Conservation (phyloP, 2,888 invertebrate genomes). For the Cryptus viduatorius region DNA sequence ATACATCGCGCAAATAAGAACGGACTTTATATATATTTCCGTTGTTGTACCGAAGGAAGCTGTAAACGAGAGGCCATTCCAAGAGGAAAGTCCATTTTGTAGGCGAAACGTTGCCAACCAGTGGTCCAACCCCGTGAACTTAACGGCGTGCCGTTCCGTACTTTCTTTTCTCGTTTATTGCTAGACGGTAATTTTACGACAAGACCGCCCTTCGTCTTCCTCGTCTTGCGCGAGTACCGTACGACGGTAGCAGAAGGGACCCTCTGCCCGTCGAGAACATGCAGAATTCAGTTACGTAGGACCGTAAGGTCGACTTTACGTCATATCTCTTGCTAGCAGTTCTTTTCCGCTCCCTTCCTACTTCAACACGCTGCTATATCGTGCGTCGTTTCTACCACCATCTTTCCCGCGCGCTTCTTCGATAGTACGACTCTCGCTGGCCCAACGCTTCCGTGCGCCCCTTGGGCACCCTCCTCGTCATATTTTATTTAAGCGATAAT, state of each 20-base stretch:
- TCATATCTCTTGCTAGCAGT: conserved; percentile 75
- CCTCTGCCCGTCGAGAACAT: conserved; percentile 71
- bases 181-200: conserved; percentile 76
- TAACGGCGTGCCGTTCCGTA: conserved; percentile 72
- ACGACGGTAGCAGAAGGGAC: conserved; percentile 66
- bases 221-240: conserved; percentile 56
- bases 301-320: conserved; percentile 77
- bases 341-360: conserved; percentile 28
- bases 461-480: conserved; percentile 66
- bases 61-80: conserved; percentile 31
- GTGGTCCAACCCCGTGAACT: conserved; percentile 63
- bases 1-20: not conserved
- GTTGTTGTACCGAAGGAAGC: conserved; percentile 27
- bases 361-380: not conserved
- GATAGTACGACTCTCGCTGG: conserved; percentile 16
- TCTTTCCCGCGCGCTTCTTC: conserved; percentile 22
- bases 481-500: conserved; percentile 82
- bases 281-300: conserved; percentile 79
- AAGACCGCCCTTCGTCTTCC: conserved; percentile 55
- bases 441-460: conserved; percentile 55
- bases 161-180: conserved; percentile 73
- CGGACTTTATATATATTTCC: not conserved
- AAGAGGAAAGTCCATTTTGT: conserved; percentile 46
- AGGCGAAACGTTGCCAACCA: conserved; percentile 39
- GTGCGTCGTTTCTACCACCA: conserved; percentile 30